Conservation (phyloP, 30 jellyfish, hydroid and myxozoan genomes). For the Aurelia coerulea region DNA sequence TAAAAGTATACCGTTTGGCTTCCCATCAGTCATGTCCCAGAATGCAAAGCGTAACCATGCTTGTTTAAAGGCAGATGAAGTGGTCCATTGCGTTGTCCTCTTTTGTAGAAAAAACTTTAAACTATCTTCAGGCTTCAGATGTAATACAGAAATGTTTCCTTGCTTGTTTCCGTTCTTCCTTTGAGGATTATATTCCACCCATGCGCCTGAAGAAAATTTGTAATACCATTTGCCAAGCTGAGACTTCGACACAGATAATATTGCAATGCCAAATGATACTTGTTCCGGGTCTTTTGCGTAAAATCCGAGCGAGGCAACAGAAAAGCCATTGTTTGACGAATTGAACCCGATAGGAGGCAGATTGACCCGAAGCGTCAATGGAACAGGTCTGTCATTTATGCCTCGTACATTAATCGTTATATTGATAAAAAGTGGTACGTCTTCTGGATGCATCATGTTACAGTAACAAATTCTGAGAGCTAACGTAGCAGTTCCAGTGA, state of each 20-base stretch:
- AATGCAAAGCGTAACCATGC: constrained; percentile 57
- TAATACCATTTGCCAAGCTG: constrained; percentile 77
- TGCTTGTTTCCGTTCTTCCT: neutral
- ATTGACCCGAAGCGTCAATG: neutral
- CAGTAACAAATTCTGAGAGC: constrained; percentile 49
- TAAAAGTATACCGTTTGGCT: constrained; percentile 29
- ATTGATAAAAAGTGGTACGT: constrained; percentile 1
- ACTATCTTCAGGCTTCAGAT: constrained; percentile 47
- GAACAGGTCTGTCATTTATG: constrained; percentile 62
- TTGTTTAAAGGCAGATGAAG: constrained; percentile 32
- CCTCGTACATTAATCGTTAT: constrained; percentile 39
- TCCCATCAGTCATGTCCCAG: constrained; percentile 79
- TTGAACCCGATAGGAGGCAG: constrained; percentile 82
- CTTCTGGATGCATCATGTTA: neutral
- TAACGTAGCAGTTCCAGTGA: constrained; percentile 45
- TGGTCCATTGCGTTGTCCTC: constrained; percentile 59
- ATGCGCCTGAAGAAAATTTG: constrained; percentile 5
- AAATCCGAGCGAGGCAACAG: constrained; percentile 21
- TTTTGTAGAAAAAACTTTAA: constrained; percentile 53
- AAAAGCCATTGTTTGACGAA: constrained; percentile 78
- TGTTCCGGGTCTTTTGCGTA: constrained; percentile 58
- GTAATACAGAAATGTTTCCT: constrained; percentile 17
- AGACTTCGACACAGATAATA: constrained; percentile 19
- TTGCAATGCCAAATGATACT: constrained; percentile 59
- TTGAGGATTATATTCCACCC: constrained; percentile 46